Percentiles rank a stretch among this genome's conserved stretches.
phyloP scores from a whole-genome alignment of 2,888 invertebrate genomes.

The Andricus curvator region DNA sequence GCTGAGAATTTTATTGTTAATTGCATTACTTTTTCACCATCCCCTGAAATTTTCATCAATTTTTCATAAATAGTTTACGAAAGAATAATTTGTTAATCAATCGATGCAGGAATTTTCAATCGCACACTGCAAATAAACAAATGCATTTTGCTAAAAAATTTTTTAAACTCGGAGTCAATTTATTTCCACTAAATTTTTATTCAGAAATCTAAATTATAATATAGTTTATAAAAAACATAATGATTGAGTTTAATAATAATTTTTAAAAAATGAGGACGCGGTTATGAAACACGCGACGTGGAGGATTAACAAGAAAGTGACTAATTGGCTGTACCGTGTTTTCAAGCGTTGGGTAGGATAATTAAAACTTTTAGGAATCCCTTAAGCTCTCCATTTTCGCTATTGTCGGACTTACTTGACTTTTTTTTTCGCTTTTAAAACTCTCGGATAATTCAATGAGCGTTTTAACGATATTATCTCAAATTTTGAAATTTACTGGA shows the following conservation, averaged over 20 bases:
- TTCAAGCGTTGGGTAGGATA: slow-evolving; percentile 57
- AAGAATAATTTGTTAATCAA: too few species aligned
- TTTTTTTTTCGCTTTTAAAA: neutral
- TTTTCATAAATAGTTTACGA: too few species aligned
- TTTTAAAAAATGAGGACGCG: neutral
- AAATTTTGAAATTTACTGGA: neutral
- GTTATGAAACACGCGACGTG: slow-evolving; percentile 4
- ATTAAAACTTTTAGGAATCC: slow-evolving; percentile 67
- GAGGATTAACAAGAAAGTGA: slow-evolving; percentile 35
- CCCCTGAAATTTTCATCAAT: too few species aligned
- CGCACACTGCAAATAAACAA: too few species aligned
- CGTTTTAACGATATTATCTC: neutral
- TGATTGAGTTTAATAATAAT: neutral
- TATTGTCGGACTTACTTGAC: neutral
- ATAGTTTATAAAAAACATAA: neutral
- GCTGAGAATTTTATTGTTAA: too few species aligned
- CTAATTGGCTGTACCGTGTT: slow-evolving; percentile 42
- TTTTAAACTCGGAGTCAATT: too few species aligned
- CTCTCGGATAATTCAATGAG: neutral
- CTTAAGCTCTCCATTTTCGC: slow-evolving; percentile 48
- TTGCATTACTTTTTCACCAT: too few species aligned
- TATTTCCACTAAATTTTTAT: too few species aligned
- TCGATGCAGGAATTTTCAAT: too few species aligned
- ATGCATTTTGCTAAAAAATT: too few species aligned
- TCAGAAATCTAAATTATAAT: neutral